Evolutionary conservation across 2,113 vertebrate genomes (phyloP).

Genomic region (Heterotilapia buettikoferi): DNA sequence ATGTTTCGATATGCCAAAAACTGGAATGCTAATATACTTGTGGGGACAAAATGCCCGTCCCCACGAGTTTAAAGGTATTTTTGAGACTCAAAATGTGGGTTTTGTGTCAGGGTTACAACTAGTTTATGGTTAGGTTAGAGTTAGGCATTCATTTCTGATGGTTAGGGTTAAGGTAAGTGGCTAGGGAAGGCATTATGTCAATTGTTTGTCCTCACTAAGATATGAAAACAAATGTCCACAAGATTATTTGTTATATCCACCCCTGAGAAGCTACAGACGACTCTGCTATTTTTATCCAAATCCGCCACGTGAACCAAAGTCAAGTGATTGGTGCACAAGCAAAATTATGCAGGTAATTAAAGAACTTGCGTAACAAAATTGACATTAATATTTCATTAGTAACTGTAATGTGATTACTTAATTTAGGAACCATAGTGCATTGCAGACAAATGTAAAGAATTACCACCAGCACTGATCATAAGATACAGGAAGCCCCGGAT

Average conservation of each 20-base stretch:
- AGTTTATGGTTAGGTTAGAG: neutral
- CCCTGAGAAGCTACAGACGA: neutral
- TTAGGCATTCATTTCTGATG: neutral
- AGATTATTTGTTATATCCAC: neutral
- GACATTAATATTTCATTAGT: neutral
- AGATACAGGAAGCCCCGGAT: neutral
- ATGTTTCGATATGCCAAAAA: neutral
- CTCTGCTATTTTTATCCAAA: neutral
- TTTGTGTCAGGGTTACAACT: neutral
- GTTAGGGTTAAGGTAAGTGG: neutral
- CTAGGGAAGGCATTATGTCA: neutral
- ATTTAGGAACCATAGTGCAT: neutral
- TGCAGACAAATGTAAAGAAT: neutral
- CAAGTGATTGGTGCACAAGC: neutral
- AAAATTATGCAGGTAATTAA: neutral
- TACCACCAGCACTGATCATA: neutral
- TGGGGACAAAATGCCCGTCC: neutral
- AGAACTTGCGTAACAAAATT: neutral
- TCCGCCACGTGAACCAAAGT: neutral
- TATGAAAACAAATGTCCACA: neutral
- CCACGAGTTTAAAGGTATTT: neutral
- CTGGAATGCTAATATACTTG: neutral
- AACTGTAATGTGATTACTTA: neutral
- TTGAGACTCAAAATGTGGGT: neutral
- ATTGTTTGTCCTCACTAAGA: neutral